Conservation (phyloP, 2,888 invertebrate genomes). For the Neocrepidodera transversa region DNA sequence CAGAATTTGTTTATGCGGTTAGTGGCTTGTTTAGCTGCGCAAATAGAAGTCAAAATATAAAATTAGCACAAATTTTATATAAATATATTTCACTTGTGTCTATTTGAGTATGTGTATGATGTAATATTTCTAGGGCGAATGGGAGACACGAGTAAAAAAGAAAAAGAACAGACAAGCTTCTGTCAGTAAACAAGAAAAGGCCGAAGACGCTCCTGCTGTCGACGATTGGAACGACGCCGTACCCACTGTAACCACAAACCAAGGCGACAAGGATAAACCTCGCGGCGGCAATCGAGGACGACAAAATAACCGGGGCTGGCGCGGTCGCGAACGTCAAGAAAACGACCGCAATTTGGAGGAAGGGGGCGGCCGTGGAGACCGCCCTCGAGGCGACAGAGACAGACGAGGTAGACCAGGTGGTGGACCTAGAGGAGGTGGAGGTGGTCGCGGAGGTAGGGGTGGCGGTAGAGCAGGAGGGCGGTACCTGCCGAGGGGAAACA, state of each 20-base stretch:
- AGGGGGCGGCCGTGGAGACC: conserved; percentile 42
- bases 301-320: conserved; percentile 53
- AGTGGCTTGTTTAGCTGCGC: too few relatives aligned
- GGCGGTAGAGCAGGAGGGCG: conserved; percentile 59
- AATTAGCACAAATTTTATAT: too few relatives aligned
- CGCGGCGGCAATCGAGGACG: conserved; percentile 46
- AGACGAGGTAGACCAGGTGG: conserved; percentile 62
- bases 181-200: conserved; percentile 54
- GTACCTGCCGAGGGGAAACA: conserved; percentile 38
- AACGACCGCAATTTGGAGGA: conserved; percentile 54
- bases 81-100: too few relatives aligned
- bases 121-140: conserved; percentile 71
- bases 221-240: conserved; percentile 53
- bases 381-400: conserved; percentile 63
- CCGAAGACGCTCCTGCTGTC: conserved; percentile 38
- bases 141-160: conserved; percentile 81
- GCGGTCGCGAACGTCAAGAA: conserved; percentile 56
- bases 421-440: conserved; percentile 54
- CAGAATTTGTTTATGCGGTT: too few relatives aligned
- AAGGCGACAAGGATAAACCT: conserved; percentile 47
- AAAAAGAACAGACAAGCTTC: conserved; percentile 82
- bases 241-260: conserved; percentile 19
- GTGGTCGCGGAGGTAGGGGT: conserved; percentile 57
- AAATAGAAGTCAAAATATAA: too few relatives aligned
- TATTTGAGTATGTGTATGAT: too few relatives aligned